Evolutionary conservation across 2,888 invertebrate genomes (phyloP), one percentile per base, ranked within the genome.

Genomic region (Coremacera marginata): DNA sequence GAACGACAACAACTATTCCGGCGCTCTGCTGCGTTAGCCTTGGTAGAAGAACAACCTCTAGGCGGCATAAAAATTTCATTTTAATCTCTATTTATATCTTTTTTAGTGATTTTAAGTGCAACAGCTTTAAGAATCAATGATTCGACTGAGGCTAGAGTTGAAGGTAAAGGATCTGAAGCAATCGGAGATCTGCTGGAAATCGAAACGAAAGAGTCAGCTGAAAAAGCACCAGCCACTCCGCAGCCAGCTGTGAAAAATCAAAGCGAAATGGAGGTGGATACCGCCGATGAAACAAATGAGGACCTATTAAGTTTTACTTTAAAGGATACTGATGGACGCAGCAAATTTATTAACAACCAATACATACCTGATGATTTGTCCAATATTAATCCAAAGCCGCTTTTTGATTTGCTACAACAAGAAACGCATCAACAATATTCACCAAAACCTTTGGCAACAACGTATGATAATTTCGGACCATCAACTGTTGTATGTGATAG

Each of bases 341-440:
- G 84, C 65, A 84, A 86, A 2, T 88, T 83, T 77, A 81, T 85
- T 14, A 87, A 88, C 72, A 88, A 88, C 79, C 83, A 85, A 70
- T 86, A 81, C 81, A 81, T 87, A 51, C 80, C 82, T 44, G 85
- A 83, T 55, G 82, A 83, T 31, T 81, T 83, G 16, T 78, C 73
- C n/a, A 19, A 49, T 5, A 49, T 68, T 82, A 70, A 84, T 80
- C 52, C 78, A 81, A 74, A 77, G 0, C 83, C 86, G 11, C 82
- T 86, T 37, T 83, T 83, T 52, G 84, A 86, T 75, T 80, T 85
- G 25, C 77, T 87, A 0, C 86, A 86, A 65, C 82, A 86, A 71
- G 86, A 86, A 79, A 85, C 86, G 83, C 83, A 86, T 52, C 84
- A 84, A 11, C 57, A 60, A 60, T 2, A 60, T 25, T 25, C 9